Base-by-base conservation (phyloP, 2,888 invertebrate genomes). In the Cyaniris semiargus region DNA sequence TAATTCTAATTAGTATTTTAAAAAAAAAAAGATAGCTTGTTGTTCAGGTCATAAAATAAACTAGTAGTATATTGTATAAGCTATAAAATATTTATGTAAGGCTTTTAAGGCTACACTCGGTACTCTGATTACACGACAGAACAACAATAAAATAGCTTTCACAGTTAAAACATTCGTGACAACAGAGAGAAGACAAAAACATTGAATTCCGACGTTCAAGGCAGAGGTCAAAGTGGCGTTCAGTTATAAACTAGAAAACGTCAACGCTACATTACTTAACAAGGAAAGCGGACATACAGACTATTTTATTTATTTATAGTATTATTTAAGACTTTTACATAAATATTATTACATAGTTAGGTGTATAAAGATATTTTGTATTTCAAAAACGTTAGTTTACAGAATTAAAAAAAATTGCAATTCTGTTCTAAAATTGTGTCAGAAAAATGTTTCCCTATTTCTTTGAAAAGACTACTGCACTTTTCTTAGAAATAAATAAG, bases 141-240 rank as follows among this genome's bases (percentile, higher is more conserved):
- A 34, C 77, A 78, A 78, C 75, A 79, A 81, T 79, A 80, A 79
- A 79, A 80, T 78, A 77, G 77, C 79, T 78, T 77, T 79, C 78
- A 78, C 77, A 74, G 78, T 79, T 77, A 78, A 78, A 77, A 77
- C 78, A 78, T 78, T 81, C 80, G 80, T 81, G 80, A 81, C 80
- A 78, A 80, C 78, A 78, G 79, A 80, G 80, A 77, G 76, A 80
- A 78, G 79, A 78, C 79, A 77, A 77, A 76, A 71, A 77, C 76
- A 76, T 76, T 76, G 76, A 76, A 78, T 79, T 76, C 78, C 76
- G 56, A 48, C 77, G 72, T 79, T 70, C 71, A 75, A 78, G 78
- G 76, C 71, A 76, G 76, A 78, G 80, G 80, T 81, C 80, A 80
- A 79, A 81, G 75, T 80, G 76, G 79, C 78, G 77, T 76, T 78